Evolutionary conservation across 2,888 invertebrate species (phyloP).

Genomic region (Omphaloscelis lunosa): DNA sequence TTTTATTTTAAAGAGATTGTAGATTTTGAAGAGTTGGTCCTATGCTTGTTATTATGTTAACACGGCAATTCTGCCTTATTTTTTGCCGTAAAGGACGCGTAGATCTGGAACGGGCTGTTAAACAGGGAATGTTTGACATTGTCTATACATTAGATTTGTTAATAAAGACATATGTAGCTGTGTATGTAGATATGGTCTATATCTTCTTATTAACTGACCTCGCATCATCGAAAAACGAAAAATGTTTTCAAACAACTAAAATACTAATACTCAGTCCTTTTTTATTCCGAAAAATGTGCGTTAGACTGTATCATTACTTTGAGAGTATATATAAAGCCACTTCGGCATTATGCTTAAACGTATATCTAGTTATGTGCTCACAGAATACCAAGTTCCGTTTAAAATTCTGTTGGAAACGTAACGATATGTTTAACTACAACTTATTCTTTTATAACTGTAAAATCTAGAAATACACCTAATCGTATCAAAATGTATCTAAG

Average conservation of each 20-base stretch:
- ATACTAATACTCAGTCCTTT: not conserved
- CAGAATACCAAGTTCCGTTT: conserved; percentile 2
- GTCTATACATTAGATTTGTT: not conserved
- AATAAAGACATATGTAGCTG: not conserved
- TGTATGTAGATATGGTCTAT: not conserved
- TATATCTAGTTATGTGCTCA: not conserved
- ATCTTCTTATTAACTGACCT: not conserved
- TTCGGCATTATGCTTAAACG: conserved; percentile 11
- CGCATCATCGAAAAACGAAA: not conserved
- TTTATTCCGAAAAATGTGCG: not conserved
- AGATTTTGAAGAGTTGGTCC: not conserved
- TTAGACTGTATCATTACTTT: not conserved
- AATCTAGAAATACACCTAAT: not conserved
- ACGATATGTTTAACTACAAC: not conserved
- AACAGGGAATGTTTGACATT: not conserved
- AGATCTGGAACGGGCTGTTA: not conserved
- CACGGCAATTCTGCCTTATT: not conserved
- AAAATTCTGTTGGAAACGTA: conserved; percentile 18
- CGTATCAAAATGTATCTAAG: not conserved
- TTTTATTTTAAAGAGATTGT: conserved; percentile 2
- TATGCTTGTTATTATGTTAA: not conserved
- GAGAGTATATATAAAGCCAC: not conserved
- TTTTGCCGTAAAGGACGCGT: not conserved
- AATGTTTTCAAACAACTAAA: not conserved
- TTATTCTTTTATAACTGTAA: not conserved